phyloP scores from a whole-genome alignment of 2,888 invertebrate genomes.

The Luperina nickerlii region DNA sequence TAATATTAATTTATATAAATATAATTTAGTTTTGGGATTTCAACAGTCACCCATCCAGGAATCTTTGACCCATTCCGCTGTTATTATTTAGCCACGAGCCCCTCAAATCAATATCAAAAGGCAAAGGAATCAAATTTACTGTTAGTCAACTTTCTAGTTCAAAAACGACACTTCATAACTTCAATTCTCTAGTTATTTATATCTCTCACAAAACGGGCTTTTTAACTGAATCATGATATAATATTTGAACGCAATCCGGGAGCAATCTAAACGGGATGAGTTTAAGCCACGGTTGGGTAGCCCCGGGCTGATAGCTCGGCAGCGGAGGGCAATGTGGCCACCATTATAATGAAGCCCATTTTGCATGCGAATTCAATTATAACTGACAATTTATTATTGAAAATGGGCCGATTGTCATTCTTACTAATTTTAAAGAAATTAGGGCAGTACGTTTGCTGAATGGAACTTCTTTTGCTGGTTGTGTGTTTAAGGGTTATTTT shows the following conservation, averaged over 20 bases:
- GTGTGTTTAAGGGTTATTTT: neutral
- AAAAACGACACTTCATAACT: conserved; percentile 4
- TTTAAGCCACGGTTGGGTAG: conserved; percentile 37
- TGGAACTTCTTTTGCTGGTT: neutral
- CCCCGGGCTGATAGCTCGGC: conserved; percentile 25
- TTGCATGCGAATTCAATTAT: conserved; percentile 53
- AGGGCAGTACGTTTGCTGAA: neutral
- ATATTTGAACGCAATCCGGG: conserved; percentile 56
- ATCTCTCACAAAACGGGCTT: conserved; percentile 31
- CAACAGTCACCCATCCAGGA: no score
- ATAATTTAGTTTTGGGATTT: no score
- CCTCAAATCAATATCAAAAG: neutral
- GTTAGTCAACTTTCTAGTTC: neutral
- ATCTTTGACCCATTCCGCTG: no score
- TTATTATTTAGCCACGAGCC: no score
- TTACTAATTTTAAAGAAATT: neutral
- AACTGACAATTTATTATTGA: conserved; percentile 42
- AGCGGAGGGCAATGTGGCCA: conserved; percentile 28
- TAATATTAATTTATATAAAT: no score
- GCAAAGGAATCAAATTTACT: neutral
- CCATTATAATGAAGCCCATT: conserved; percentile 48
- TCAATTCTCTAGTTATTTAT: neutral
- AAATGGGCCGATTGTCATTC: conserved; percentile 20
- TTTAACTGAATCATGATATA: conserved; percentile 48
- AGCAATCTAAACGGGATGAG: conserved; percentile 61